Evolutionary conservation across 2,113 vertebrate species (phyloP), one percentile per base, ranked within the genome.

Genomic region (Oncorhynchus clarkii): DNA sequence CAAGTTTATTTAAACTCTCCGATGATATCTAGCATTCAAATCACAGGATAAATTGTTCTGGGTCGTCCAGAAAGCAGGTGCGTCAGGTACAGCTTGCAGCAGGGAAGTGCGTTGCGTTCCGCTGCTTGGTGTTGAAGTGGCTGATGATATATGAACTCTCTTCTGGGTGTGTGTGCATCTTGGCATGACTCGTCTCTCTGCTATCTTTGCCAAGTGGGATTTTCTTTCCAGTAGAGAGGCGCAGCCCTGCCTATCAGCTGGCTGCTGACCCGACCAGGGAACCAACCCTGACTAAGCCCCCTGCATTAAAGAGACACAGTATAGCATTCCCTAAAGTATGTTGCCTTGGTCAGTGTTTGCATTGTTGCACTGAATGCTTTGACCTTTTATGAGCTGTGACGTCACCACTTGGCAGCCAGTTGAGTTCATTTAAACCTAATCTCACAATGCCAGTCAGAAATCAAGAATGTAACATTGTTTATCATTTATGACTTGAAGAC

Each of bases 11-110:
- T 18, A 39, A 39, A 68, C 67, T 39, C 31, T n/a, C 31, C 31
- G 8, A 18, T 20, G 67, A 34, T 68, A 39, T 68, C 31, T 86
- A 86, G 82, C 87, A 83, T 84, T 86, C 84, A 85, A 86, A 84
- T 83, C 79, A 87, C 81, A 86, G 83, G 86, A 84, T 88, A 80
- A 82, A 67, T 86, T 85, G 65, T 48, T 73, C 82, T 87, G 75
- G 75, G 73, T 78, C 84, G 18, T 88, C 84, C 69, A 84, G 83
- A 86, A 86, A 86, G 83, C 76, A 81, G 80, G 82, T 85, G 77
- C 79, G 84, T 77, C 88, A 89, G 86, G 88, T 89, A 89, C 88
- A 85, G 81, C 59, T 39, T 75, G 68, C 72, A 73, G 81, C 67
- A 31, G 65, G 65, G 22, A 12, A 18, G 12, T 26, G 26, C 1